Evolutionary conservation across 1,140 invertebrate genomes (phyloP).

Genomic region (Zaprionus kolodkinae): DNA sequence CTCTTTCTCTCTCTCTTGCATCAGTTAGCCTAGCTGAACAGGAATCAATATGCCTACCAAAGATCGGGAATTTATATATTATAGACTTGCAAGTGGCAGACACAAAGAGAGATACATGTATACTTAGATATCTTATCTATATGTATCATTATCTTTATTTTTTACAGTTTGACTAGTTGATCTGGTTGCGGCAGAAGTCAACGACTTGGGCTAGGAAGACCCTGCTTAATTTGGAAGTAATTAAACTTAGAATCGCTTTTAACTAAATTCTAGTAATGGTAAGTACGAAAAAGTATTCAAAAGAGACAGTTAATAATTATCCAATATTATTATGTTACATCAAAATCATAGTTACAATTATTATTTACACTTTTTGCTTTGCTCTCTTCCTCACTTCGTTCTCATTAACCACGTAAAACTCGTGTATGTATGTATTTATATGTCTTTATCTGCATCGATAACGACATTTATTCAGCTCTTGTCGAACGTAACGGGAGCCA

Average conservation of each 20-base stretch:
- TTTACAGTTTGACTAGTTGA: conserved; percentile 20
- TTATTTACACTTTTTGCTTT: background rate
- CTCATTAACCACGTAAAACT: background rate
- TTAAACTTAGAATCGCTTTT: background rate
- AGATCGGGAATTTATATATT: conserved; percentile 47
- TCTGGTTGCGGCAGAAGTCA: background rate
- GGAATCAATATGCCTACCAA: conserved; percentile 60
- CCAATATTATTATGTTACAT: background rate
- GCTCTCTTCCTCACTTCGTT: background rate
- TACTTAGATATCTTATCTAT: conserved; percentile 15
- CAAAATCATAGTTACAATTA: background rate
- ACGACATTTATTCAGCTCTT: background rate
- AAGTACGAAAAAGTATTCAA: background rate
- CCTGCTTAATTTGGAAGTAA: conserved; percentile 1
- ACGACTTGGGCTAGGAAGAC: background rate
- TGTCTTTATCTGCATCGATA: background rate
- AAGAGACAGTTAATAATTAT: background rate
- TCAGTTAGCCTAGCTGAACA: conserved; percentile 77
- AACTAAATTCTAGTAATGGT: background rate
- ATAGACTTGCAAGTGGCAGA: conserved; percentile 34
- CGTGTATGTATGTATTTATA: background rate
- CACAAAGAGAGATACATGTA: conserved; percentile 17
- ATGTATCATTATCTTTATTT: conserved; percentile 1
- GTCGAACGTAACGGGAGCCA: background rate
- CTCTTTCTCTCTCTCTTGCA: background rate